Base-by-base conservation (phyloP, 1,140 invertebrate genomes). In the Maconellicoccus hirsutus region DNA sequence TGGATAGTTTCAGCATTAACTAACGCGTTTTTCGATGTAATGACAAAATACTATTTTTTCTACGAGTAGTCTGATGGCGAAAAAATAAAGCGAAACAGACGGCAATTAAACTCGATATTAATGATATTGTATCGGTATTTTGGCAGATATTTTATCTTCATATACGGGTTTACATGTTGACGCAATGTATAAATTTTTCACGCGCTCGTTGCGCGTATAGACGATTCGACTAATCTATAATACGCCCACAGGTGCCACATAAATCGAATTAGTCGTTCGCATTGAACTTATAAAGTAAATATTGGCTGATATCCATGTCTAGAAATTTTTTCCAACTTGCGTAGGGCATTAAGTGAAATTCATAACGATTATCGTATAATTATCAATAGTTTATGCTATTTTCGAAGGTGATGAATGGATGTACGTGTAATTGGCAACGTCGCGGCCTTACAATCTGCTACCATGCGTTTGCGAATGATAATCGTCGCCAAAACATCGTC, bases 241-340 rank as follows among this genome's bases (percentile, higher is more conserved):
- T 52, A 52, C 42, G 42, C 42, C 42, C 42, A 52, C 42, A 52
- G 42, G 42, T 52, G 42, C 42, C 42, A 52, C 42, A 52, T 52
- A 52, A 52, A 52, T 52, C 42, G 42, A 52, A 52, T 52, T 52
- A 52, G 42, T 52, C 42, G 42, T 52, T 52, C 42, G 42, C 42
- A 52, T 52, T 52, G 42, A 52, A 52, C 42, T 52, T 52, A 52
- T 52, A 52, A 52, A 52, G 42, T 52, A 52, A 52, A 52, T 52
- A 52, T 52, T 52, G 42, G 42, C 42, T 52, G 42, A 16, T 16
- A 52, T 52, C 42, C 42, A 52, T 52, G 42, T 52, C 42, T 52
- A 52, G 42, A 52, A 52, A 52, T 52, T 19, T 52, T 52, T 19
- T 12, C 29, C 4, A 33, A 12, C 12, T 33, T 33, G 29, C 29